These are phyloP conservation scores for Halictus rubicundus DNA, from an alignment of 1,140 invertebrate genomes.

Conservation along the genomic window DNA sequence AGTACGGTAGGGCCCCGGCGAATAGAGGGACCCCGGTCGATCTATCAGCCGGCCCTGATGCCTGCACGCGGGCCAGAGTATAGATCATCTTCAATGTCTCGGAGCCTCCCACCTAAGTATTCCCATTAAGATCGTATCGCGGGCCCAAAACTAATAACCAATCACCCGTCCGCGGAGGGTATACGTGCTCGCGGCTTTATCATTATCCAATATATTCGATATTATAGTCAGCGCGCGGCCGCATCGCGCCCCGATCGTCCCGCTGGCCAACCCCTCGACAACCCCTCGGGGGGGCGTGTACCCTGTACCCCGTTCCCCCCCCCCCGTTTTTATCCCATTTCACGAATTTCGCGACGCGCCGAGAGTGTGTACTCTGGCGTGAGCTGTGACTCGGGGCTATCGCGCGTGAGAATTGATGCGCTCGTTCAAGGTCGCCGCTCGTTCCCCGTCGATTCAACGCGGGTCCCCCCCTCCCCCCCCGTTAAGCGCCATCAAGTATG, in stretches of 20 bases:
- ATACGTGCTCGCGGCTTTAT: conserved; percentile 73
- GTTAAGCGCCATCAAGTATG: no score
- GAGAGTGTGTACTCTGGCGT: background rate
- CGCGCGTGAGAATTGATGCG: background rate
- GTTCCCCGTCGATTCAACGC: no score
- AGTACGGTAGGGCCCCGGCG: conserved; percentile 49
- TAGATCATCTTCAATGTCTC: conserved; percentile 73
- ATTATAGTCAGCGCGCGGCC: conserved; percentile 62
- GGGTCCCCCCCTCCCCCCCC: no score
- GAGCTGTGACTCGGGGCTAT: background rate
- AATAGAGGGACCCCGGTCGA: conserved; percentile 63
- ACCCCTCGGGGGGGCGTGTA: conserved; percentile 12
- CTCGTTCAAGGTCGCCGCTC: background rate
- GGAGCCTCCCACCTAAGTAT: conserved; percentile 77
- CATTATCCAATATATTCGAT: conserved; percentile 73
- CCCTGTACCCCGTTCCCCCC: background rate
- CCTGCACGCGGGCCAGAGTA: conserved; percentile 59
- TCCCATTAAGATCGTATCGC: conserved; percentile 77
- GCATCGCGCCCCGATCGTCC: conserved; percentile 48
- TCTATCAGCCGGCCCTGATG: conserved; percentile 65
- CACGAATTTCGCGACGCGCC: conserved; percentile 4
- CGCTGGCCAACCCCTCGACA: background rate
- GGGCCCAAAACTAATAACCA: conserved; percentile 77
- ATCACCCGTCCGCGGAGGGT: conserved; percentile 69
- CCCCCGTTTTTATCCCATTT: background rate